These are phyloP conservation scores for Pangasius djambal DNA, from an alignment of 2,797 vertebrate genomes.

Conservation along the genomic window DNA sequence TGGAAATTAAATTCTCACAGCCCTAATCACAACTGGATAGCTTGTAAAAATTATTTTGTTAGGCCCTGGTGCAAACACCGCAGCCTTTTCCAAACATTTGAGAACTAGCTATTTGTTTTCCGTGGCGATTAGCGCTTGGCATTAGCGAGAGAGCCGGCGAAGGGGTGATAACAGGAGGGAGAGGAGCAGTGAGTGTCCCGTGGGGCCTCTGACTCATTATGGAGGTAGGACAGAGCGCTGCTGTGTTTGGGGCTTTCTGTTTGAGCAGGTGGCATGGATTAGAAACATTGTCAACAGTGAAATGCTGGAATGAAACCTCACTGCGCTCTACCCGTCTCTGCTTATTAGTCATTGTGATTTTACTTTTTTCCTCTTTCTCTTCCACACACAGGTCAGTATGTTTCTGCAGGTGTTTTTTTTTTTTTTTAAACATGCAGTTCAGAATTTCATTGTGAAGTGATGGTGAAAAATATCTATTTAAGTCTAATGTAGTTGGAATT, in stretches of 20 bases:
- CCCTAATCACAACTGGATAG: constrained; percentile 86
- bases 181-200: constrained; percentile 72
- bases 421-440: background rate
- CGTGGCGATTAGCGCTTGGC: constrained; percentile 75
- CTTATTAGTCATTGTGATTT: constrained; percentile 62
- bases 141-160: constrained; percentile 62
- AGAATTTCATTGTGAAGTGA: background rate
- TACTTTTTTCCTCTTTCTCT: constrained; percentile 63
- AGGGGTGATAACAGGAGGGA: constrained; percentile 75
- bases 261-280: constrained; percentile 99
- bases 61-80: constrained; percentile 82
- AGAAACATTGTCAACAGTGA: constrained; percentile 94
- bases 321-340: constrained; percentile 63
- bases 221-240: constrained; percentile 66
- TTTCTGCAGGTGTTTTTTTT: constrained; percentile 36
- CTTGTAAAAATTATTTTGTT: constrained; percentile 89
- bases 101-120: constrained; percentile 81
- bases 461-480: background rate
- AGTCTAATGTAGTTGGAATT: background rate
- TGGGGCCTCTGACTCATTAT: constrained; percentile 69
- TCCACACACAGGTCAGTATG: constrained; percentile 20
- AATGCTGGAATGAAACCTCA: constrained; percentile 86
- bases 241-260: constrained; percentile 75
- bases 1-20: constrained; percentile 83
- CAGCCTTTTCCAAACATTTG: constrained; percentile 83